These are phyloP conservation scores for Danio rerio DNA, from an alignment of 2,113 vertebrate genomes.

Conservation along the genomic window GRCz12tu NC_133188.1:23270501-23271000, in stretches of 20 bases:
- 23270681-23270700: not conserved
- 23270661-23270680: conserved; percentile 19
- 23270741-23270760: conserved; percentile 50
- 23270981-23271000: too few species aligned
- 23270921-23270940: not conserved
- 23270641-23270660: not conserved
- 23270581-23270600: not conserved
- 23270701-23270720: not conserved
- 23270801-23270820: conserved; percentile 47
- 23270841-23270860: not conserved
- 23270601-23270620: not conserved
- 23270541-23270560: not conserved
- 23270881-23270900: not conserved
- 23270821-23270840: conserved; percentile 51
- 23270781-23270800: conserved; percentile 36
- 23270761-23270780: conserved; percentile 48
- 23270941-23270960: not conserved
- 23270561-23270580: conserved; percentile 15
- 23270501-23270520: not conserved
- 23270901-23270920: conserved; percentile 1
- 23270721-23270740: conserved; percentile 33
- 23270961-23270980: too few species aligned
- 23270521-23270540: too few species aligned
- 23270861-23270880: not conserved
- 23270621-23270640: conserved; percentile 25